Conservation (phyloP, 2,797 vertebrate genomes). For the Champsocephalus gunnari region DNA sequence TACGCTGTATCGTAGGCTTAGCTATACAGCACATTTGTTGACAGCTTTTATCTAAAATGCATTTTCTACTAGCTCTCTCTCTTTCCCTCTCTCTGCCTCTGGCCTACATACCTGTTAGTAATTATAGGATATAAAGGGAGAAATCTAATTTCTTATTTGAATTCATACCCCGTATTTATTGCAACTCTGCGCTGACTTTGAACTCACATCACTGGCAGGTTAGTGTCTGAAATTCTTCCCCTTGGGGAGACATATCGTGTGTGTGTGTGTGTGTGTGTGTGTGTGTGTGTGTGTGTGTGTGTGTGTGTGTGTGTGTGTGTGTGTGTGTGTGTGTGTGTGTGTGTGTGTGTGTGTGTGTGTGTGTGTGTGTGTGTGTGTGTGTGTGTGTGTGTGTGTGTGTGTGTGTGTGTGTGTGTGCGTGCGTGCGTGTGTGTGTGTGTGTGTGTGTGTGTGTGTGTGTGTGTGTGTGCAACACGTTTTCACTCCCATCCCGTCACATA, state of each 20-base stretch:
- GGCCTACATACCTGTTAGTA: background rate
- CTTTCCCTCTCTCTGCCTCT: background rate
- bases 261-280: conserved; percentile 12
- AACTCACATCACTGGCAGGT: conserved; percentile 47
- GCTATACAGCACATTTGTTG: background rate
- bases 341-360: too few species aligned
- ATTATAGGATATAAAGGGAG: background rate
- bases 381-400: conserved; percentile 27
- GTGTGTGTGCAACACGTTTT: too few species aligned
- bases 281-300: conserved; percentile 7
- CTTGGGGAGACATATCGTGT: conserved; percentile 14
- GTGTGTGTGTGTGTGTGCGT: too few species aligned
- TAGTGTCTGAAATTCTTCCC: conserved; percentile 24
- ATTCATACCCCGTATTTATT: conserved; percentile 38
- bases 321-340: too few species aligned
- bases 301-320: too few species aligned
- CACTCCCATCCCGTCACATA: too few species aligned
- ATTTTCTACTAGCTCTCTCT: background rate
- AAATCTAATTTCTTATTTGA: conserved; percentile 39
- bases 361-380: too few species aligned
- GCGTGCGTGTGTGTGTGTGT: too few species aligned
- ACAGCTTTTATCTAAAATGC: background rate
- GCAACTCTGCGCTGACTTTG: conserved; percentile 43
- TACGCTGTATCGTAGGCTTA: background rate
- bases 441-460: too few species aligned